Base-by-base conservation (phyloP, 2,888 invertebrate genomes). In the Helicoverpa assulta region DNA sequence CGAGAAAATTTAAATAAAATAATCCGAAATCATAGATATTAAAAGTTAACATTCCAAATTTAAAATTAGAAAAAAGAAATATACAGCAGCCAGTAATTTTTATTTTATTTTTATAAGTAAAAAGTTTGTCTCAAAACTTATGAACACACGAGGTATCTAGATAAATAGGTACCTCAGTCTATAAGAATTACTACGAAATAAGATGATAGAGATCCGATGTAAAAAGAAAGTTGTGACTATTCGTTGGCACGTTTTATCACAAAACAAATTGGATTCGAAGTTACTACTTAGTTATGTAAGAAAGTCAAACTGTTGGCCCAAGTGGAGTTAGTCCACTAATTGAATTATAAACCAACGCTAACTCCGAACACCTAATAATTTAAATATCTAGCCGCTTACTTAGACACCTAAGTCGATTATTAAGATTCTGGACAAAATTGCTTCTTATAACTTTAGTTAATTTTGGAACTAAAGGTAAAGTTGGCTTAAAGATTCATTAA, bases 271-370 rank as follows among this genome's bases (percentile, higher is more conserved):
- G 18, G 55, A 43, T 52, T 55, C 12, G 29, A 18, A n/a, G 7
- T 18, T 18, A 3, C n/a, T 50, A n/a, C n/a, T n/a, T n/a, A 29
- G n/a, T 18, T 47, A 47, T 12, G 6, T 29, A 16, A 37, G 26
- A 5, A 40, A 47, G 29, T 52, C 3, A 19, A 55, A 16, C n/a
- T 59, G n/a, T 40, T 37, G 60, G 51, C 19, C 19, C 14, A 43
- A 55, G 5, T 62, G 16, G 16, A 50, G 40, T 53, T 40, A 16
- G 14, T 67, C 29, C 33, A 10, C 16, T 74, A 63, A 60, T 56
- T 52, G 6, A 56, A 64, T 68, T 60, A 60, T 14, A 4, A 29
- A 33, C 1, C 16, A 18, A 56, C 12, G 16, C 5, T 14, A 29
- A 43, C 19, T 43, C 14, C 2, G 29, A 33, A 33, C 63, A 59